Percentiles rank a stretch among this genome's conserved stretches.
Conservation (phyloP, 35 echinoderm and acorn worm species). For the Apostichopus japonicus region DNA sequence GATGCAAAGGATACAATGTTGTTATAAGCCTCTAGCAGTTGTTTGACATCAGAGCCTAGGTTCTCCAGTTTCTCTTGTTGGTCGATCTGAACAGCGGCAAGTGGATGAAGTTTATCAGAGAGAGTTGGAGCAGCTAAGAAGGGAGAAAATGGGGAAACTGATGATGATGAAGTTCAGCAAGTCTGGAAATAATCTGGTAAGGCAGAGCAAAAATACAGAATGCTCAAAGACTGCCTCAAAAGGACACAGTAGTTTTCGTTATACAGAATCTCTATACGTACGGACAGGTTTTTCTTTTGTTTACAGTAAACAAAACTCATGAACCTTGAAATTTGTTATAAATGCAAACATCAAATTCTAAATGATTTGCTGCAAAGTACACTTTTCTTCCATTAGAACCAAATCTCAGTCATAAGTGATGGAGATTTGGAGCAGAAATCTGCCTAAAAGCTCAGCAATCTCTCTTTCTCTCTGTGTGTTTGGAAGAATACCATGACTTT, state of each 20-base stretch:
- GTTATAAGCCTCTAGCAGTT: slow-evolving; percentile 89
- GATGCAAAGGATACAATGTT: slow-evolving; percentile 94
- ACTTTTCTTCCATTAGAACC: neutral
- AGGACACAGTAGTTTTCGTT: no score
- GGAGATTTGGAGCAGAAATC: no score
- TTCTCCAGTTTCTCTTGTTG: slow-evolving; percentile 70
- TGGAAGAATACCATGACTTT: no score
- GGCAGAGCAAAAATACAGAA: no score
- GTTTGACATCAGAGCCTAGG: slow-evolving; percentile 64
- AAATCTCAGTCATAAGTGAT: neutral
- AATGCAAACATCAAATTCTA: neutral
- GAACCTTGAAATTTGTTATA: neutral
- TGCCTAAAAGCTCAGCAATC: no score
- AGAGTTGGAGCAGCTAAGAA: slow-evolving; percentile 59
- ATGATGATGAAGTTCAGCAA: no score
- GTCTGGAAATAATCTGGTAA: no score
- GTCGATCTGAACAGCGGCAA: slow-evolving; percentile 76
- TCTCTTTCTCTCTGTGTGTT: no score
- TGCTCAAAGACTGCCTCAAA: no score
- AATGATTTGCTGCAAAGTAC: neutral
- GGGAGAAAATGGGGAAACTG: neutral
- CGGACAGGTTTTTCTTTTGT: no score
- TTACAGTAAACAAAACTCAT: no score
- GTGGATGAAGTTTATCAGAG: slow-evolving; percentile 76
- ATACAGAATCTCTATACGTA: no score